Percentiles rank a stretch among this genome's conserved stretches.
Conservation (phyloP, 2,113 vertebrate genomes). For the Syngnathus typhle region DNA sequence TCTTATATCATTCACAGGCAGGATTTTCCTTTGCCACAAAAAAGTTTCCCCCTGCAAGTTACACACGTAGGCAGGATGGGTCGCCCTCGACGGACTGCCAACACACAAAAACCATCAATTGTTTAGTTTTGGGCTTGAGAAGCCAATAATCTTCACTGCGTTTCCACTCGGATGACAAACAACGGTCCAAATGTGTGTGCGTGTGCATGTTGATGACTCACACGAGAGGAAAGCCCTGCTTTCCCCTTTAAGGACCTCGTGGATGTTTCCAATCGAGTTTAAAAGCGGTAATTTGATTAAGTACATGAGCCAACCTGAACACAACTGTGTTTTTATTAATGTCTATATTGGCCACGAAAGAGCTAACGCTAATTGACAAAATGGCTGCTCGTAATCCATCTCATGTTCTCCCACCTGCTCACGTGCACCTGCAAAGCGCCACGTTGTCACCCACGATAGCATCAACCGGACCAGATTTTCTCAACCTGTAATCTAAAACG, state of each 20-base stretch:
- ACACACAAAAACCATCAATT: constrained; percentile 18
- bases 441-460: constrained; percentile 16
- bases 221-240: constrained; percentile 44
- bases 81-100: constrained; percentile 23
- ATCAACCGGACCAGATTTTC: constrained; percentile 17
- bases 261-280: background rate
- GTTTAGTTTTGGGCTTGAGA: constrained; percentile 35
- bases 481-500: constrained; percentile 38
- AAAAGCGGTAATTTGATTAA: background rate
- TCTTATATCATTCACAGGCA: background rate
- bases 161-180: constrained; percentile 29
- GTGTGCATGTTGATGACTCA: constrained; percentile 34
- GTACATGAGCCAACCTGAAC: background rate
- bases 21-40: constrained; percentile 51
- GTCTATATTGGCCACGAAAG: too few species aligned
- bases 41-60: constrained; percentile 30
- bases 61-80: constrained; percentile 12
- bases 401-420: constrained; percentile 23
- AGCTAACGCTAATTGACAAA: too few species aligned
- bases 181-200: constrained; percentile 4
- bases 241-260: background rate
- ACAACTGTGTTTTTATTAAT: too few species aligned
- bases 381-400: background rate
- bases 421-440: background rate
- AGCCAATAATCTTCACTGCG: constrained; percentile 5